Evolutionary conservation across 2,797 vertebrate genomes (phyloP), one percentile per base, ranked within the genome.

Genomic region (Peromyscus nudipes): DNA sequence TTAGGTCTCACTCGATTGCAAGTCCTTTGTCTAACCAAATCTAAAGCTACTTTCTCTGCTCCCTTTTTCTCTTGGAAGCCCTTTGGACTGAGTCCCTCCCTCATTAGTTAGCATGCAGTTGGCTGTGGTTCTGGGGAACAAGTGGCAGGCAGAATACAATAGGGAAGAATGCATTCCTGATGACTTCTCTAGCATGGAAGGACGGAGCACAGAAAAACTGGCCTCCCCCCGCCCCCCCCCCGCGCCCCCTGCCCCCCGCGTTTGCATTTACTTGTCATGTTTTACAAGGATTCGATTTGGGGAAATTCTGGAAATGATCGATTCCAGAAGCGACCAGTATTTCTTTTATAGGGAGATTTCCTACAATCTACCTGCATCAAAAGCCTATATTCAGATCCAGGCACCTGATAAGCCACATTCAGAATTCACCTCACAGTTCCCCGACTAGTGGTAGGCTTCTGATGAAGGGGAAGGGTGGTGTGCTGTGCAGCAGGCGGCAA

Each of bases 101-200:
- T 96, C 69, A 21, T 93, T 87, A 73, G 12, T 95, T 67, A 79
- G 92, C 76, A n/a, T 81, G 95, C 85, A 8, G 67, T 82, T 95
- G 96, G 93, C 96, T 94, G 77, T 29, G 71, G 27, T 85, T 96
- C 65, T 89, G 0, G 60, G 46, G 83, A 95, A 87, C 90, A 95
- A 97, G 77, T 97, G 97, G 92, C 96, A 95, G 94, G 95, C 97
- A 80, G 87, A 79, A 31, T 92, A 91, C 80, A 82, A 89, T 62
- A 73, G 73, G 94, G 95, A 94, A 65, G 85, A 97, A n/a, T 65
- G 82, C 91, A 60, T 92, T 90, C 83, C 98, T 95, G 65, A 69
- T 17, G 87, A 92, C 96, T 90, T 31, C 0, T 92, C 75, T 95
- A 23, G 91, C 79, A 9, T n/a, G 88, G 95, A 96, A 91, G 96